Percentiles rank a stretch among this genome's conserved stretches.
These are phyloP conservation scores for Saccopteryx bilineata DNA, from an alignment of 2,113 vertebrate genomes.

Conservation along the genomic window DNA sequence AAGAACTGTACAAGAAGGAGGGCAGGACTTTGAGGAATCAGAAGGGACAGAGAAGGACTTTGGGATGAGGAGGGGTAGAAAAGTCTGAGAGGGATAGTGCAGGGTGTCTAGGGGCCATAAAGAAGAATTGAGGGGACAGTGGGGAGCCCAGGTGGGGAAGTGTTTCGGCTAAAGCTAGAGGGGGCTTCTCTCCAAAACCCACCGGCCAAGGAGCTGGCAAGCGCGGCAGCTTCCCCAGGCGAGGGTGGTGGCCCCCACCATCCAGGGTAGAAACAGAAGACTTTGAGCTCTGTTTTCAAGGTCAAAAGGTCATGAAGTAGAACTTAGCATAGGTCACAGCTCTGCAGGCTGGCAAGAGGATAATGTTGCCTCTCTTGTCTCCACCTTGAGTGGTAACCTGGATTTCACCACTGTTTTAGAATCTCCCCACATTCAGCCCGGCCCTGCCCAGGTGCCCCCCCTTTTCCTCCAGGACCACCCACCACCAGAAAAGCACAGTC, in stretches of 20 bases:
- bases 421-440: background rate
- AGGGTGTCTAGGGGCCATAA: background rate
- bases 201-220: background rate
- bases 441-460: background rate
- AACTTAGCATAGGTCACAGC: background rate
- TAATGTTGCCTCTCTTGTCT: fast-evolving
- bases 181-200: background rate
- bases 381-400: background rate
- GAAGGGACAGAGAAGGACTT: background rate
- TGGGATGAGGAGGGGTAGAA: background rate
- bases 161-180: fast-evolving
- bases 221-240: fast-evolving
- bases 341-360: background rate
- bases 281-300: background rate
- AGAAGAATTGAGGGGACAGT: background rate
- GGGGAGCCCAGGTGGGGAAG: background rate
- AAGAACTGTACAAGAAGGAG: background rate
- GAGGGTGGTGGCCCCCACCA: fast-evolving
- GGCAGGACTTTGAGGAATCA: background rate
- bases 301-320: background rate
- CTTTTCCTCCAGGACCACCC: background rate
- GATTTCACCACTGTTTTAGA: background rate
- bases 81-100: fast-evolving
- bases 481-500: background rate
- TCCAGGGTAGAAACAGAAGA: background rate